Conservation (phyloP, 2,797 vertebrate genomes). For the Scolopax rusticola region DNA sequence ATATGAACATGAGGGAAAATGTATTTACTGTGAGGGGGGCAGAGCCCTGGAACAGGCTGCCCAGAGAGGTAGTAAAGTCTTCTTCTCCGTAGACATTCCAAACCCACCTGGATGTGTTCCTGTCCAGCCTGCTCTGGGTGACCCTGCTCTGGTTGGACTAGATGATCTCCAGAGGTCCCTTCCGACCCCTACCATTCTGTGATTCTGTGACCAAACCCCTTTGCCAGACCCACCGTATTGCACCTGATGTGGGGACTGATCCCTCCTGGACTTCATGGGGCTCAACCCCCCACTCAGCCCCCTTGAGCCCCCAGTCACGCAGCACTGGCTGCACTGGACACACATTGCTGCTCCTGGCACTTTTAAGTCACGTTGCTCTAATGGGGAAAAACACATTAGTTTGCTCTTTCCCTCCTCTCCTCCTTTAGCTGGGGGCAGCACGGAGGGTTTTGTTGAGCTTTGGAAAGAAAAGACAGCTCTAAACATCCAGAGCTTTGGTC, state of each 20-base stretch:
- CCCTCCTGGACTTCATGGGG: neutral
- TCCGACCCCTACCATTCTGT: too few relatives aligned
- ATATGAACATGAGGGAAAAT: too few relatives aligned
- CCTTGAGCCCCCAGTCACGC: fast-evolving
- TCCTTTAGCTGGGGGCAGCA: neutral
- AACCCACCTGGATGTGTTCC: too few relatives aligned
- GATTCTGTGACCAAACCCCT: neutral
- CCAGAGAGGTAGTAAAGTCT: too few relatives aligned
- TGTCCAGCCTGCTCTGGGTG: too few relatives aligned
- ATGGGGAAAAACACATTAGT: neutral
- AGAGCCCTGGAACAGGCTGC: too few relatives aligned
- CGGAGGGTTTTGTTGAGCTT: neutral
- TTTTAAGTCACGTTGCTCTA: fast-evolving
- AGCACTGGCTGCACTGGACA: fast-evolving
- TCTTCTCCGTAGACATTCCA: too few relatives aligned
- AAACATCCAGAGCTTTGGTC: neutral
- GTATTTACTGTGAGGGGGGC: too few relatives aligned
- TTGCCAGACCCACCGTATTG: fast-evolving
- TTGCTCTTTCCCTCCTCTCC: neutral
- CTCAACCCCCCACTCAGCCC: fast-evolving
- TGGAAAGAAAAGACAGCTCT: neutral
- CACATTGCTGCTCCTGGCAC: fast-evolving
- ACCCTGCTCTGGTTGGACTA: too few relatives aligned
- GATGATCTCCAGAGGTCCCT: too few relatives aligned
- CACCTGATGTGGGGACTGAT: neutral